phyloP scores from a whole-genome alignment of 2,113 vertebrate species.

The Apodemus speciosus region DNA sequence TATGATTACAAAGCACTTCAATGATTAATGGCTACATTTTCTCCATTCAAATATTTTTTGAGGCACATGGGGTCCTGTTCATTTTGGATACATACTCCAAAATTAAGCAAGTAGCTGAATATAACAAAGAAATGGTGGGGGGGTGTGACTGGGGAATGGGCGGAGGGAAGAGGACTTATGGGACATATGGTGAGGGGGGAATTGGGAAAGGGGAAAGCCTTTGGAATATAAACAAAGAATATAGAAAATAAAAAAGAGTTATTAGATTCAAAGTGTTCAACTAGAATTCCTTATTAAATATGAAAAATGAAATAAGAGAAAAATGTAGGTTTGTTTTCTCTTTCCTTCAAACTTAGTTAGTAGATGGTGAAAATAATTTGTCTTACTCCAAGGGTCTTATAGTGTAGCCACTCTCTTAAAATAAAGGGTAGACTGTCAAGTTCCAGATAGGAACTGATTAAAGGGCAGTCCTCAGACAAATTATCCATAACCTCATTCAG shows the following conservation, averaged over 20 bases:
- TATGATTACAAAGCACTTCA: background rate
- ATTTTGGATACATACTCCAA: constrained; percentile 33
- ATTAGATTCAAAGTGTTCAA: constrained; percentile 11
- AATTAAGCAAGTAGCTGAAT: constrained; percentile 8
- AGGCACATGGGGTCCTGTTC: background rate
- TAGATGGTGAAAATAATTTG: background rate
- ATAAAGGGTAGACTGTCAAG: background rate
- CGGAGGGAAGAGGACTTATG: too few relatives aligned
- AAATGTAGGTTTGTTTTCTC: constrained; percentile 31
- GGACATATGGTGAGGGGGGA: too few relatives aligned
- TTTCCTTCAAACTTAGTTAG: constrained; percentile 44
- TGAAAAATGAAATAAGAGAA: background rate
- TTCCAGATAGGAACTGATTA: background rate
- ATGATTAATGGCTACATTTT: background rate
- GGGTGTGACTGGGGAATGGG: too few relatives aligned
- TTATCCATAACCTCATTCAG: background rate
- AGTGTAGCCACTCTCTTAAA: constrained; percentile 10
- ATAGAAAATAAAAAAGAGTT: too few relatives aligned
- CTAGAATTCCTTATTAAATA: constrained; percentile 17
- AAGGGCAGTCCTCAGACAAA: background rate
- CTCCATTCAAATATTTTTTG: constrained; percentile 49
- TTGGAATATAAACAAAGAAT: too few relatives aligned
- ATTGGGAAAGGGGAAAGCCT: too few relatives aligned
- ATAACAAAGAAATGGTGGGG: too few relatives aligned
- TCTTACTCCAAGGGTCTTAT: background rate